Base-by-base conservation (phyloP, 2,888 invertebrate genomes). In the Brachyopa scutellaris region DNA sequence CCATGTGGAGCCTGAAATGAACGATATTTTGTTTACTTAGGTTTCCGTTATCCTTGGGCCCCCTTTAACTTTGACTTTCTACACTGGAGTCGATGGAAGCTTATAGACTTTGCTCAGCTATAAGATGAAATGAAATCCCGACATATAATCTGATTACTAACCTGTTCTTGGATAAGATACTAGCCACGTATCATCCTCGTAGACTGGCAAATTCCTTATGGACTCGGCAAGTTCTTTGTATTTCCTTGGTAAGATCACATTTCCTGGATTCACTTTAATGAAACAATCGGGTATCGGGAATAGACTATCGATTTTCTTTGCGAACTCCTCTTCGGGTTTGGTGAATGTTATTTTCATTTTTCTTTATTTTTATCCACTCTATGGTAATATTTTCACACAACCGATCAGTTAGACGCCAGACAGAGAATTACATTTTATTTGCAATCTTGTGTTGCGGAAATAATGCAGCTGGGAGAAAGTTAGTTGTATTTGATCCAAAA, bases 121-220 rank as follows among this genome's bases (percentile, higher is more conserved):
- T 26, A 36, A 38, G 6, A 8, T 42, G 11, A 17, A 2, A 13
- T 19, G 13, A 9, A n/a, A n/a, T n/a, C n/a, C n/a, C n/a, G n/a
- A n/a, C n/a, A n/a, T n/a, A n/a, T n/a, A n/a, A n/a, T n/a, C n/a
- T n/a, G n/a, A 31, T 36, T 0, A 49, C 91, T 90, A 88, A 96
- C 97, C 97, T 86, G 97, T 96, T 87, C 97, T 93, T 0, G 97
- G 97, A 91, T 95, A 97, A 7, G 97, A 97, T 45, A 96, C 93
- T 89, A 97, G 92, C 95, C 97, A 97, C 0, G 96, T 93, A 88
- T 97, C 97, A 85, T 94, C 94, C 2, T 93, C 92, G 62, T 93
- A 91, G 1, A 97, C 93, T 64, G 94, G 92, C 88, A 96, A 93
- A 67, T 95, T 93, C 70, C 94, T 89, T 69, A 96, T 95, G 85